Evolutionary conservation across 2,888 invertebrate species (phyloP), one percentile per base, ranked within the genome.

Genomic region (Eilema caniola): DNA sequence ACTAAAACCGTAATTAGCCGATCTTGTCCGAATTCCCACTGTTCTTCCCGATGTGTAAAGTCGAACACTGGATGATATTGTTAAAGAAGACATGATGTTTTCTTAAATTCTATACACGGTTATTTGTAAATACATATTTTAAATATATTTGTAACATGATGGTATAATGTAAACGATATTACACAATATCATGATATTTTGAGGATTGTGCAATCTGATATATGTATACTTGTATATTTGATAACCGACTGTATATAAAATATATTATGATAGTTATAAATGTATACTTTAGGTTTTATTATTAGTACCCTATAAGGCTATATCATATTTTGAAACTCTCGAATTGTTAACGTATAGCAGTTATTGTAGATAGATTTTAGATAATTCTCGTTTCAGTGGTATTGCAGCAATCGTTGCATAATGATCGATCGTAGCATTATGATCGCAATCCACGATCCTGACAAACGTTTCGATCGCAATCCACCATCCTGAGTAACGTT

Each of bases 211-310:
- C 84, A 84, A 84, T 83, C 67, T 76, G 75, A 47, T 62, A 73
- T 71, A 37, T 65, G 69, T 74, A 67, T 75, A 76, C 70, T 76
- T 61, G 41, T 62, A 31, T 65, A 62, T 62, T 71, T 72, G 61
- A 67, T 71, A 78, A 64, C 61, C 24, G 67, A 67, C 63, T 80
- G 59, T 80, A 74, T 70, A 70, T 66, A 69, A 53, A 61, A 60
- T 37, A 12, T 61, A 7, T 59, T 60, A 73, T 62, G 70, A 73
- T 71, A 74, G 74, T 78, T 79, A 57, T 57, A 66, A 78, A 61
- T 77, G 79, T 79, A 83, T 84, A 86, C 76, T 82, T 79, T 66
- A 82, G 80, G 80, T 85, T 83, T 82, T 86, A 78, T 72, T 79
- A 80, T 75, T 72, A 77, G 78, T 77, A 75, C 72, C 75, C 66